A percentile compares a stretch with the other conserved stretches of the same genome.
These are phyloP conservation scores for Campylomormyrus numenius DNA, from an alignment of 2,113 vertebrate genomes.

Conservation along the genomic window DNA sequence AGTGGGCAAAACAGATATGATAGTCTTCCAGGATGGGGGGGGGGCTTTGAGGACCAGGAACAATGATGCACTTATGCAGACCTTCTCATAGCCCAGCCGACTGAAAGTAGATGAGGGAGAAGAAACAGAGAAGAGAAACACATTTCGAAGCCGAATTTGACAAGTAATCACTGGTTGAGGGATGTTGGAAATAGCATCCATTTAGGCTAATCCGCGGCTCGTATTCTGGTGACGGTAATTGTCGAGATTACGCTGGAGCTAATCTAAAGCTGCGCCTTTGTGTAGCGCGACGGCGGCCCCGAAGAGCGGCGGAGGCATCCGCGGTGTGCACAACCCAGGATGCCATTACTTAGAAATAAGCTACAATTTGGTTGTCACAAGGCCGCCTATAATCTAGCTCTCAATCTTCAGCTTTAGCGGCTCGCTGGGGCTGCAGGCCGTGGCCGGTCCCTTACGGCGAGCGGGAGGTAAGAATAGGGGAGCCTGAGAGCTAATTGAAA, in stretches of 20 bases:
- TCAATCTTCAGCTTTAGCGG: conserved; percentile 44
- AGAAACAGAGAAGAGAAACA: not conserved
- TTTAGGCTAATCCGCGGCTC: conserved; percentile 5
- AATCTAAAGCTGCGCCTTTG: conserved; percentile 20
- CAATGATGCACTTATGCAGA: conserved; percentile 19
- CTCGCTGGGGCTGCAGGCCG: conserved; percentile 42
- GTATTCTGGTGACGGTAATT: conserved; percentile 7
- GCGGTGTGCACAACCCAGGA: not conserved
- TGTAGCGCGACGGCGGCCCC: not conserved
- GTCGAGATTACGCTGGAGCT: conserved; percentile 17
- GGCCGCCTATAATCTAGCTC: conserved; percentile 44
- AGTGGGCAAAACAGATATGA: conserved; percentile 3
- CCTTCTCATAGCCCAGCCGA: not conserved
- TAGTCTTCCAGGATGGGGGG: not conserved
- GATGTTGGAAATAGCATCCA: conserved; percentile 17
- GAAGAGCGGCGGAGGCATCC: conserved; percentile 3
- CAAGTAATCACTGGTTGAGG: conserved; percentile 13
- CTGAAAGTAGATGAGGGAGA: not conserved
- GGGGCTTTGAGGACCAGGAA: conserved; percentile 1
- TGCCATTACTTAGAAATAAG: conserved; percentile 49
- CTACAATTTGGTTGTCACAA: conserved; percentile 49
- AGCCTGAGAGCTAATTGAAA: conserved; percentile 65
- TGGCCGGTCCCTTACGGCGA: conserved; percentile 46
- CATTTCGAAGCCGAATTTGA: conserved; percentile 17
- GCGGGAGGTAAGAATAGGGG: conserved; percentile 23